These are phyloP conservation scores for Phocoena sinus DNA, from an alignment of 2,113 vertebrate species.

Conservation along the genomic window DNA sequence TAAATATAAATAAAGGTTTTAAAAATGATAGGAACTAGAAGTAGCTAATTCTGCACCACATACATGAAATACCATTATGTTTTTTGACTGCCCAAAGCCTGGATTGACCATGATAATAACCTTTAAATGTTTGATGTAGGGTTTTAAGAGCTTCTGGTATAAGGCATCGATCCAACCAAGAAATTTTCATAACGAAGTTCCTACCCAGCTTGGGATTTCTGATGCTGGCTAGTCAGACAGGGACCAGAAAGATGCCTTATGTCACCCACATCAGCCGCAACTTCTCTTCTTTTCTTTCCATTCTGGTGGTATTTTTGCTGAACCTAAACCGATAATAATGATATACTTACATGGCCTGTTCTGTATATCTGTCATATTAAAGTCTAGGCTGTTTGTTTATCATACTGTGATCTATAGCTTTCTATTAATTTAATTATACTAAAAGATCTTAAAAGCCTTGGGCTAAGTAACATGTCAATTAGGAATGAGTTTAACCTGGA, in stretches of 20 bases:
- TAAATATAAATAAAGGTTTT: background rate
- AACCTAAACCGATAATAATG: constrained; percentile 90
- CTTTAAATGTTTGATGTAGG: background rate
- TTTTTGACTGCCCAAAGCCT: background rate
- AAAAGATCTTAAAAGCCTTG: constrained; percentile 97
- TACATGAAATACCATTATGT: background rate
- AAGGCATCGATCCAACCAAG: background rate
- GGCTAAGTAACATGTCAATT: constrained; percentile 98
- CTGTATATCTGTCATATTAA: constrained; percentile 92
- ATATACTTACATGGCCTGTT: constrained; percentile 87
- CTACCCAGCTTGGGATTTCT: background rate
- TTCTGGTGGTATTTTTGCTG: constrained; percentile 78
- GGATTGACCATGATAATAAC: background rate
- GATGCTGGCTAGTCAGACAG: background rate
- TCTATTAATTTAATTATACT: constrained; percentile 97
- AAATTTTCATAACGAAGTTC: background rate
- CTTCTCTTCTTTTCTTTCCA: constrained; percentile 37
- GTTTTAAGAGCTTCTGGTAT: background rate
- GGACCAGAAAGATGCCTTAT: background rate
- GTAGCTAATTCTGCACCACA: background rate
- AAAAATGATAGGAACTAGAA: background rate
- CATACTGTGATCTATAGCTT: constrained; percentile 94
- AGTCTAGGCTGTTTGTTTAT: constrained; percentile 93
- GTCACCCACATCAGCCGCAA: background rate
- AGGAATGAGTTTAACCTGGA: constrained; percentile 95